Base-by-base conservation (phyloP, 2,888 invertebrate genomes). In the Coelopa pilipes region DNA sequence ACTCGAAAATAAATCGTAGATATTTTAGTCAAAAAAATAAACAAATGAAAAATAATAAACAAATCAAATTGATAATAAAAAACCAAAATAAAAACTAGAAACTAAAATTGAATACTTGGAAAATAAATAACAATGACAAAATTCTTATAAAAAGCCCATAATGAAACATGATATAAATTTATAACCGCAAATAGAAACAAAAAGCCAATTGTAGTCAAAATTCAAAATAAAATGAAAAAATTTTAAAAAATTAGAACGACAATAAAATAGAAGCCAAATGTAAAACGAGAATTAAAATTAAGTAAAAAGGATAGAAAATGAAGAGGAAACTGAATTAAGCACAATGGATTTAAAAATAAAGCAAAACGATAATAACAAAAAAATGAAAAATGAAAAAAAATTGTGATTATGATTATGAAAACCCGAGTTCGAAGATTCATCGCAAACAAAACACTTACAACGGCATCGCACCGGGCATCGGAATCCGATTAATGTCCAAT, bases 401-500 rank as follows among this genome's bases (percentile, higher is more conserved):
- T 53, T 15, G n/a, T 3, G 10, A 53, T 53, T 4, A 13, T 11
- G 49, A 49, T 11, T 13, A 10, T 49, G 10, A 10, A 49, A 49
- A 49, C 10, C 49, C 13, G 49, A 49, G 13, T 53, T 53, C 53
- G 53, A 53, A n/a, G 10, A 53, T 53, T 53, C 15, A 53, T 13
- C 53, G 10, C 53, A 53, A 53, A 53, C 15, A 53, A 13, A 53
- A 9, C 53, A 53, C 15, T n/a, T 53, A 15, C 53, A 53, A 15
- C 53, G 53, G n/a, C 3, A n/a, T n/a, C n/a, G 13, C 53, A 49
- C 13, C 49, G 49, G 13, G 49, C 49, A n/a, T 15, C 53, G 53
- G n/a, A 62, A 45, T 34, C n/a, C 1, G 34, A 45, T 24, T 60
- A 19, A 62, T 62, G 62, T 62, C 62, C n/a, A 62, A 45, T 15